Evolutionary conservation across 53 echinoderm and acorn worm genomes (phyloP).

Genomic region (Arbacia lixula): DNA sequence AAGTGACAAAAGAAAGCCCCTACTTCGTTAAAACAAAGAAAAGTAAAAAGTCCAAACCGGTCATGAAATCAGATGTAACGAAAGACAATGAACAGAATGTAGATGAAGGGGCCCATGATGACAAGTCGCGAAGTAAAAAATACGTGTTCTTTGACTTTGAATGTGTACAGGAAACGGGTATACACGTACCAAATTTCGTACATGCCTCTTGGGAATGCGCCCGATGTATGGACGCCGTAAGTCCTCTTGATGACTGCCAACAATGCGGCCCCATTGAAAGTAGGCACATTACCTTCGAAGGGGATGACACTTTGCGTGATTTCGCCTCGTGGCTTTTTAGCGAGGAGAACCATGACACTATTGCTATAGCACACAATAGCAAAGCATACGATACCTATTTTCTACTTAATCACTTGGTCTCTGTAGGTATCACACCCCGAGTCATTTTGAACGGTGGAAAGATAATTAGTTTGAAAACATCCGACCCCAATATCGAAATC

Average conservation of each 20-base stretch:
- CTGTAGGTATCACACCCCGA: background rate
- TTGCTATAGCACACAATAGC: constrained; percentile 22
- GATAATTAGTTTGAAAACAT: background rate
- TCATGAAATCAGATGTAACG: background rate
- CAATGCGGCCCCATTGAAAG: background rate
- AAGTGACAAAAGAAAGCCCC: constrained; percentile 2
- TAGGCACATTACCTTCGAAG: background rate
- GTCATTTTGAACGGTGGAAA: constrained; percentile 20
- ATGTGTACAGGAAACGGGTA: constrained; percentile 7
- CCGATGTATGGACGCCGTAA: background rate
- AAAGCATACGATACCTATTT: constrained; percentile 19
- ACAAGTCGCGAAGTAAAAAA: background rate
- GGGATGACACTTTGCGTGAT: background rate
- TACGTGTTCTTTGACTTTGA: constrained; percentile 28
- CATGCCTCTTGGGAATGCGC: constrained; percentile 20
- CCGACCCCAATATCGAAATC: background rate
- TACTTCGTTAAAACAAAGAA: background rate
- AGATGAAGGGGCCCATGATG: too few relatives aligned
- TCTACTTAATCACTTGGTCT: background rate
- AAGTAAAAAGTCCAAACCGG: background rate
- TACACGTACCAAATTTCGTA: constrained; percentile 17
- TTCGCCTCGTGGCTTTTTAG: constrained; percentile 1
- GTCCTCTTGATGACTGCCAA: background rate
- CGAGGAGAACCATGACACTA: background rate
- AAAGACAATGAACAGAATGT: background rate